Base-by-base conservation (phyloP, 2,888 invertebrate species). In the Netelia melanura region DNA sequence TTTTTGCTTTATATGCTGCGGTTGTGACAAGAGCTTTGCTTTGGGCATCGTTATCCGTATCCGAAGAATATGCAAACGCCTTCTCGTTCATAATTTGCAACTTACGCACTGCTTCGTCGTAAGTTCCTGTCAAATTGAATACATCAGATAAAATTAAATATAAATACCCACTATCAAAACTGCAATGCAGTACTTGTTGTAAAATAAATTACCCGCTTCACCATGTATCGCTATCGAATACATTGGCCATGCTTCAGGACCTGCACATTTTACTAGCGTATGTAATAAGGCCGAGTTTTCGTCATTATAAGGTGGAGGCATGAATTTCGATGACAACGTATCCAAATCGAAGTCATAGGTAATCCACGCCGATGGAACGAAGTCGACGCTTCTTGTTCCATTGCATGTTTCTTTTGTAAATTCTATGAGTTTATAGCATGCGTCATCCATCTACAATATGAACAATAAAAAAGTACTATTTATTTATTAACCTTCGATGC, bases 301-400 rank as follows among this genome's bases (percentile, higher is more conserved):
- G 1, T 68, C 56, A 23, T 61, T 21, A 14, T 85, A 85, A 3
- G 81, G 81, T 2, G 81, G 81, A 44, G 81, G 74, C 81, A 82
- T 74, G 30, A 82, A 85, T 52, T 85, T 67, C 38, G 84, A 75
- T 17, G 8, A 44, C 38, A 48, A 75, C 58, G 23, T 80, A 74
- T 38, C 6, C 52, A 17, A 64, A 80, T 80, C 72, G 72, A 74
- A 38, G 43, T 65, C 21, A 23, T 25, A 30, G 72, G 72, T 17
- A 6, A 38, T 38, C 38, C 5, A 38, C 6, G 38, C 6, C 6
- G 38, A 38, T 38, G 38, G 38, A 1, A 80, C 58, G n/a, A 74
- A n/a, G 21, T 72, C 72, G 0, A 80, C 54, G 23, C 72, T 71
- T 71, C 44, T 30, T 58, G 38, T 54, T 10, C 56, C 25, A 9